Evolutionary conservation across 30 jellyfish, hydroid and myxozoan genomes (phyloP), one percentile per base, ranked within the genome.

Genomic region (Hydractinia symbiolongicarpus): DNA sequence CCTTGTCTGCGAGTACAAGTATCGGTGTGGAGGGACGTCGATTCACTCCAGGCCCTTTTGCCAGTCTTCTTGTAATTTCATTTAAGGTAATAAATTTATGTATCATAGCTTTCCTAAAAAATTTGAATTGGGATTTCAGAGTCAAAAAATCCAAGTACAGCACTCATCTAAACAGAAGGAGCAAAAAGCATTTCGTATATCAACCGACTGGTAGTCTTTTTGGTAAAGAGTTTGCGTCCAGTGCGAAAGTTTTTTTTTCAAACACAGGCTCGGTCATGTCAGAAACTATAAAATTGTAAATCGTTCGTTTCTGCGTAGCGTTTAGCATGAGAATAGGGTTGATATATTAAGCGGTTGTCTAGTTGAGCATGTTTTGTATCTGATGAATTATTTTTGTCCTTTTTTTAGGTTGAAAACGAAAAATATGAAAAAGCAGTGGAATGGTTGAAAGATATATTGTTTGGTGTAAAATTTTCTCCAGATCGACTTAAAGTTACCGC

Each of bases 11-110:
- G 50, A 73, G 78, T 64, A 89, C 99, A 6, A 50, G 88, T 56
- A 75, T 88, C 70, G 99, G 99, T 19, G 54, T 88, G 19, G 58
- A 76, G 53, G 99, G 99, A 4, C 82, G 84, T 40, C 96, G 97
- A n/a, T 94, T 94, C 61, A 7, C 85, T 1, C 89, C 99, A 44
- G 99, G 99, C 40, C 70, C 82, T 9, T 88, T 16, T 67, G 84
- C 96, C 10, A 84, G 80, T 53, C 52, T 83, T 5, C 78, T 94
- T 77, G 90, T 71, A 67, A 62, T 94, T 11, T 86, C 86, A 40
- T 73, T 94, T 17, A 88, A 88, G 97, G 98, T 93, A n/a, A 4
- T 67, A n/a, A 49, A 55, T 7, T 72, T 30, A 13, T 30, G 4
- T 49, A 3, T 21, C n/a, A 74, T 15, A n/a, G 7, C 11, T 9